Percentiles rank a stretch among this genome's conserved stretches.
phyloP scores from a whole-genome alignment of 2,113 vertebrate species.

The Oryzias celebensis region DNA sequence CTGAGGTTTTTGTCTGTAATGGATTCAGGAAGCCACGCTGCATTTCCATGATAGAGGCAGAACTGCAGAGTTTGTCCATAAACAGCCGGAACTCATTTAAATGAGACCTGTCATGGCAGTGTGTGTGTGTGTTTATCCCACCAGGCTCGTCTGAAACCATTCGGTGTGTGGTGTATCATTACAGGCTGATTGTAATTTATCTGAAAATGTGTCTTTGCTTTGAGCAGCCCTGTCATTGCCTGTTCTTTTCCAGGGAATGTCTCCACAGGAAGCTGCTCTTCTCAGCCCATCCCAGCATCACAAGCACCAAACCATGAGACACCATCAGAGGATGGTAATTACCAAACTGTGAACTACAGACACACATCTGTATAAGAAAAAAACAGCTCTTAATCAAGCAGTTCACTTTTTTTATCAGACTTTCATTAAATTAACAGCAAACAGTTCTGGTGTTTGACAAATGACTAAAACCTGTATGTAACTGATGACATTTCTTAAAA shows the following conservation, averaged over 20 bases:
- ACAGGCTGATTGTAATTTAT: constrained; percentile 17
- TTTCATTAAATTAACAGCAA: no score
- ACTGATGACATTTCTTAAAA: no score
- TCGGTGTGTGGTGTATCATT: constrained; percentile 21
- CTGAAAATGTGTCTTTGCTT: constrained; percentile 29
- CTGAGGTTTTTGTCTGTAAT: no score
- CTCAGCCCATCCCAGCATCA: constrained; percentile 52
- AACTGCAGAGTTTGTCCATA: no score
- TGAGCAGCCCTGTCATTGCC: constrained; percentile 45
- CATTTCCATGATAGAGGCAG: no score
- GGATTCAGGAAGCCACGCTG: no score
- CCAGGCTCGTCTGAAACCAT: constrained; percentile 8
- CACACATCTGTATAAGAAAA: constrained; percentile 21
- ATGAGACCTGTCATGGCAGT: no score
- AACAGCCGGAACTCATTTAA: no score
- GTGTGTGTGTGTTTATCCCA: constrained; percentile 7
- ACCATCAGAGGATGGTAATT: constrained; percentile 50
- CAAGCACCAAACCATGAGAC: constrained; percentile 50
- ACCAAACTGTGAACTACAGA: constrained; percentile 44
- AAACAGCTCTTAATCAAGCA: constrained; percentile 20
- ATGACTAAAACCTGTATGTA: no score
- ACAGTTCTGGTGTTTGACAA: no score
- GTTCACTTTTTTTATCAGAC: no score
- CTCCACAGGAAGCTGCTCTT: constrained; percentile 25
- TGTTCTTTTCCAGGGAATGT: constrained; percentile 30